Percentiles rank a stretch among this genome's conserved stretches.
These are phyloP conservation scores for Thalassaphorura encarpata DNA, from an alignment of 1,140 invertebrate species.

Conservation along the genomic window DNA sequence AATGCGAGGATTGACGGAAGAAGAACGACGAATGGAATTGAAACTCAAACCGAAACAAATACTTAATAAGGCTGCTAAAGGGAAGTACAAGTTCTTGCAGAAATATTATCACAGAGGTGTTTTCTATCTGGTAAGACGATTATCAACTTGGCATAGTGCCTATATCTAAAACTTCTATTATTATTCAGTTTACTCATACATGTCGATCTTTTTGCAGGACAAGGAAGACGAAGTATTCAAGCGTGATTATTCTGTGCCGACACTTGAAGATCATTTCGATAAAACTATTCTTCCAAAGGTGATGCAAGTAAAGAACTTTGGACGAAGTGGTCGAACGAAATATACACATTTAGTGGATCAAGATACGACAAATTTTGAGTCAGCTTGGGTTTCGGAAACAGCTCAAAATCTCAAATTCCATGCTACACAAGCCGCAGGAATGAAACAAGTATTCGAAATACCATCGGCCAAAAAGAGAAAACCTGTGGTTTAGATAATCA, in stretches of 20 bases:
- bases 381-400: constrained; percentile 89
- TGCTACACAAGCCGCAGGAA: constrained; percentile 82
- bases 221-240: constrained; percentile 87
- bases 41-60: constrained; percentile 86
- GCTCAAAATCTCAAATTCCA: constrained; percentile 81
- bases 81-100: constrained; percentile 99
- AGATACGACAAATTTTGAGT: constrained; percentile 97
- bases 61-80: constrained; percentile 92
- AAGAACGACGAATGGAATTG: constrained; percentile 79
- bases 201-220: too few species aligned
- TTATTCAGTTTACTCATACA: too few species aligned
- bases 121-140: constrained; percentile 69
- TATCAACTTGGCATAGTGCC: too few species aligned
- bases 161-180: too few species aligned
- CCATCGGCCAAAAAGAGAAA: constrained; percentile 42
- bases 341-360: constrained; percentile 99
- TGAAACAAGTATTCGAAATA: constrained; percentile 84
- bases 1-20: constrained; percentile 89
- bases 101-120: constrained; percentile 99
- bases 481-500: neutral
- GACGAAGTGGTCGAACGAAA: constrained; percentile 93
- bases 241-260: constrained; percentile 92
- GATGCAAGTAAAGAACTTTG: constrained; percentile 99
- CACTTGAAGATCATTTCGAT: constrained; percentile 98
- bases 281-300: constrained; percentile 98